phyloP scores from a whole-genome alignment of 2,797 vertebrate species.

The Coluber constrictor region DNA sequence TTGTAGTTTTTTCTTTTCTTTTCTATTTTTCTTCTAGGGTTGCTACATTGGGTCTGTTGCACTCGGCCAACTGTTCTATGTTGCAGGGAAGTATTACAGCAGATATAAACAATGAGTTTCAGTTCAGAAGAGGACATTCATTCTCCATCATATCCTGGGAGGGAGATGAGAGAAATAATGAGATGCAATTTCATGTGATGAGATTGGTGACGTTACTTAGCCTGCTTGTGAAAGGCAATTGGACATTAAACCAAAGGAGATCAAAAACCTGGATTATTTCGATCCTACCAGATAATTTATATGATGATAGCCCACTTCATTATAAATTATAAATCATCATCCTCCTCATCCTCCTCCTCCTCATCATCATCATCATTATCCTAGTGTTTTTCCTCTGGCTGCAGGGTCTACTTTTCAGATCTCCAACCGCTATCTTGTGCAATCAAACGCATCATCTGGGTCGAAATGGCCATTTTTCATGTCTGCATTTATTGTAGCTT shows the following conservation, averaged over 20 bases:
- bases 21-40: neutral
- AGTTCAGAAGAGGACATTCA: conserved; percentile 18
- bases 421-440: neutral
- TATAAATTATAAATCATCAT: neutral
- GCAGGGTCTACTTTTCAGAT: neutral
- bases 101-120: conserved; percentile 23
- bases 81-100: neutral
- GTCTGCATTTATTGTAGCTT: neutral
- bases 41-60: neutral
- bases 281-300: neutral
- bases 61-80: conserved; percentile 1
- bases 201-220: neutral
- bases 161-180: conserved; percentile 21
- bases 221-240: neutral
- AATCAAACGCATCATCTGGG: neutral
- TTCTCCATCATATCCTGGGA: conserved; percentile 11
- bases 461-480: neutral
- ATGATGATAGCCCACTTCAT: neutral
- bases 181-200: conserved; percentile 22
- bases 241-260: neutral
- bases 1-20: neutral
- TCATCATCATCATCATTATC: neutral
- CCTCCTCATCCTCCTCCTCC: neutral
- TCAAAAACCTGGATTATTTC: neutral
- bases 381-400: neutral